These are phyloP conservation scores for Plutella xylostella DNA, from an alignment of 2,888 invertebrate genomes.

Conservation along the genomic window DNA sequence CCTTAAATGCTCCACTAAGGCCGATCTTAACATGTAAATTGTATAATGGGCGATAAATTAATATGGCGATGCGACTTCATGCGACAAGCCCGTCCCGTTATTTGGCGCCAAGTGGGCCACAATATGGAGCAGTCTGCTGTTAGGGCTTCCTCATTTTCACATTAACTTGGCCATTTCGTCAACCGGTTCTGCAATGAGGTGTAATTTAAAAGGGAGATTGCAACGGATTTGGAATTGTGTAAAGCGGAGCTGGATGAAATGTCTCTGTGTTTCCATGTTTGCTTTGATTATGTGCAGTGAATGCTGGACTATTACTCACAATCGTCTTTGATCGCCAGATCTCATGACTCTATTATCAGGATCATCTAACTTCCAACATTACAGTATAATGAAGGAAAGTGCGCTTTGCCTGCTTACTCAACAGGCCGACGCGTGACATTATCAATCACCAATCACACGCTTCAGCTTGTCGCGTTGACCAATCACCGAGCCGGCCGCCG, in stretches of 20 bases:
- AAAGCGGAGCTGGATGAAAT: no score
- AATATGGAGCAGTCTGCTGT: conserved; percentile 32
- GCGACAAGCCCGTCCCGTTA: conserved; percentile 2
- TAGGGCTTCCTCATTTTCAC: conserved; percentile 46
- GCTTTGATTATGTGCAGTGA: no score
- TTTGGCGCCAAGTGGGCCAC: conserved; percentile 2
- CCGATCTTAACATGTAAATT: not conserved
- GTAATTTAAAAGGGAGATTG: not conserved
- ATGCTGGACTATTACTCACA: no score
- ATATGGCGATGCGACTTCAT: not conserved
- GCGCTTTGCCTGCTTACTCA: no score
- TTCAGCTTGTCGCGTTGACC: no score
- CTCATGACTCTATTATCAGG: no score
- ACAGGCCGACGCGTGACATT: no score
- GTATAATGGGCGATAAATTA: not conserved
- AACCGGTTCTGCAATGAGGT: conserved; percentile 25
- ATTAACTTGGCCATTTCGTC: conserved; percentile 34
- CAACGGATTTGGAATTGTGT: not conserved
- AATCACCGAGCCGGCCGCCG: conserved; percentile 23
- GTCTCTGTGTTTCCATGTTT: no score
- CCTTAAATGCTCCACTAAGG: not conserved
- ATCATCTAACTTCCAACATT: no score
- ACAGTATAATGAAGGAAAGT: no score
- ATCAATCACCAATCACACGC: not conserved
- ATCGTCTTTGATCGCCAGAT: no score